phyloP scores from a whole-genome alignment of 1,140 invertebrate genomes.

The Achatina immaculata region DNA sequence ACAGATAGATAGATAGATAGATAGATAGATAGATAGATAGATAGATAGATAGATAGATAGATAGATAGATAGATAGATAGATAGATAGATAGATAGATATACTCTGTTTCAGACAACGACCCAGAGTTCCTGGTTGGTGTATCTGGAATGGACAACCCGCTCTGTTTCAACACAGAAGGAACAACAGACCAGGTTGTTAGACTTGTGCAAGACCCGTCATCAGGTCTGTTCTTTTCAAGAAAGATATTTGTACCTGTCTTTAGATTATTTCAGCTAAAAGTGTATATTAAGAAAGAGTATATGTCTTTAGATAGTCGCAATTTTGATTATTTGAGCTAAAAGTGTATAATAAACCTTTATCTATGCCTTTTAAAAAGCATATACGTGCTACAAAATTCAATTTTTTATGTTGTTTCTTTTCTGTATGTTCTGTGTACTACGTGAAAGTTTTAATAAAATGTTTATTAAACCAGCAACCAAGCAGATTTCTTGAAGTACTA shows the following conservation, averaged over 20 bases:
- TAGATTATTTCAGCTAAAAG: neutral
- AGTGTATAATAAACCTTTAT: neutral
- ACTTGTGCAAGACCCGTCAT: constrained; percentile 20
- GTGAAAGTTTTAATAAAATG: no score
- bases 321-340: neutral
- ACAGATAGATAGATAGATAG: constrained; percentile 12
- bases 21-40: constrained; percentile 19
- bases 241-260: no score
- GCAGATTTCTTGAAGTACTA: no score
- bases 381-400: no score
- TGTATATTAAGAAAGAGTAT: neutral
- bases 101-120: constrained; percentile 30
- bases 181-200: constrained; percentile 7
- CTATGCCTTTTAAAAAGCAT: neutral
- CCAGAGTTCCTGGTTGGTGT: constrained; percentile 37
- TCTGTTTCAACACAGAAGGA: constrained; percentile 33
- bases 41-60: neutral
- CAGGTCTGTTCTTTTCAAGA: constrained; percentile 20
- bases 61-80: neutral
- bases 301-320: neutral
- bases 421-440: no score
- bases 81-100: neutral
- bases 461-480: no score
- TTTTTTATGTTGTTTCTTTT: no score
- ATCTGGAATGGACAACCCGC: constrained; percentile 17